phyloP scores from a whole-genome alignment of 1,140 invertebrate species.

The Dendrolimus punctatus region DNA sequence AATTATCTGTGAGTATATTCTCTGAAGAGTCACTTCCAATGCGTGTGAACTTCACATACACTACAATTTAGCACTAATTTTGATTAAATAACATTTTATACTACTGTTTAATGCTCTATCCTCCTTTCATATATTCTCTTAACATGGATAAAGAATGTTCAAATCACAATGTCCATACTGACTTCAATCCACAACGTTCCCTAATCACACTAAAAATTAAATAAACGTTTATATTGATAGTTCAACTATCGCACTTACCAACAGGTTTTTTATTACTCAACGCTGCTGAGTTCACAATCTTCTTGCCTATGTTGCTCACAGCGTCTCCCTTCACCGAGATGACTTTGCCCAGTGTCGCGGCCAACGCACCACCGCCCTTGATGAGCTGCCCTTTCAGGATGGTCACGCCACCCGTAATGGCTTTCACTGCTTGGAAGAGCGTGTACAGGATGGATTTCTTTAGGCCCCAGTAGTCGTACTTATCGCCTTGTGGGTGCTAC shows the following conservation, averaged over 20 bases:
- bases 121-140: too few relatives aligned
- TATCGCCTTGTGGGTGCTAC: conserved; percentile 52
- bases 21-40: too few relatives aligned
- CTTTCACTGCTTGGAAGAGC: conserved; percentile 86
- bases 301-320: conserved; percentile 82
- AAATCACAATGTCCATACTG: too few relatives aligned
- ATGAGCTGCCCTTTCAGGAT: conserved; percentile 88
- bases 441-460: conserved; percentile 87
- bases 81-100: too few relatives aligned
- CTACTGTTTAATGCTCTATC: too few relatives aligned
- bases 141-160: too few relatives aligned
- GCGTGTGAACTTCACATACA: too few relatives aligned
- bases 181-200: too few relatives aligned
- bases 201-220: too few relatives aligned
- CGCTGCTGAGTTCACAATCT: conserved; percentile 81
- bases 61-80: too few relatives aligned
- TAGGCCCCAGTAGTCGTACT: conserved; percentile 81
- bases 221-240: too few relatives aligned
- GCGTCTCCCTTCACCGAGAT: conserved; percentile 81
- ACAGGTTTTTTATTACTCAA: conserved; percentile 69
- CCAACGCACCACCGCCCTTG: conserved; percentile 84
- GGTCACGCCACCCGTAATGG: conserved; percentile 86
- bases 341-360: conserved; percentile 81
- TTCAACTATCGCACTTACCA: conserved; percentile 30
- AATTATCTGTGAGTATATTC: too few relatives aligned